These are phyloP conservation scores for Elysia chlorotica DNA, from an alignment of 1,140 invertebrate species.

Conservation along the genomic window DNA sequence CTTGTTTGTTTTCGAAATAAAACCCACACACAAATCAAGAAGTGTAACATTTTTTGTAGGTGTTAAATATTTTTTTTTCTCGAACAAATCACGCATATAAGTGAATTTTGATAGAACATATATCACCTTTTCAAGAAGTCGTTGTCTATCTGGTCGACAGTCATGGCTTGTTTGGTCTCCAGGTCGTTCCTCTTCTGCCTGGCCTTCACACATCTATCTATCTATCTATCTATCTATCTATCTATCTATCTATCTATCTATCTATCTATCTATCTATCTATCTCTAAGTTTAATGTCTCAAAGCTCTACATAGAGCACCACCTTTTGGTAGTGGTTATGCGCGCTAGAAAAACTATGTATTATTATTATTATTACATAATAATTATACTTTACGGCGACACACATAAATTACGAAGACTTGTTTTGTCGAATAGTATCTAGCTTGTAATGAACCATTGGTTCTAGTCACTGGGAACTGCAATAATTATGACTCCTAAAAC, in stretches of 20 bases:
- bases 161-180: slow-evolving; percentile 25
- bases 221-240: too few species aligned
- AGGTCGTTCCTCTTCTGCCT: slow-evolving; percentile 37
- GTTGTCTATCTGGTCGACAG: slow-evolving; percentile 39
- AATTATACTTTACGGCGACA: background rate
- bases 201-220: slow-evolving; percentile 48
- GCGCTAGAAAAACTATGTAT: background rate
- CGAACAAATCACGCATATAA: too few species aligned
- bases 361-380: background rate
- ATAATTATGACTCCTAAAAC: too few species aligned
- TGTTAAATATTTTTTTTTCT: too few species aligned
- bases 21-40: too few species aligned
- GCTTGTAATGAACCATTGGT: too few species aligned
- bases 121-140: slow-evolving; percentile 40
- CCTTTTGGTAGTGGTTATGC: background rate
- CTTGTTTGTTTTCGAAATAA: too few species aligned
- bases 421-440: too few species aligned
- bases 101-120: too few species aligned
- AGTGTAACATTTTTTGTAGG: too few species aligned
- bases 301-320: background rate
- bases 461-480: too few species aligned
- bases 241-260: slow-evolving; percentile 46
- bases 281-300: background rate
- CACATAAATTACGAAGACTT: too few species aligned
- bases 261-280: background rate